Percentiles rank a stretch among this genome's conserved stretches.
phyloP scores from a whole-genome alignment of 2,888 invertebrate species.

The Aspidiotus rigidus region DNA sequence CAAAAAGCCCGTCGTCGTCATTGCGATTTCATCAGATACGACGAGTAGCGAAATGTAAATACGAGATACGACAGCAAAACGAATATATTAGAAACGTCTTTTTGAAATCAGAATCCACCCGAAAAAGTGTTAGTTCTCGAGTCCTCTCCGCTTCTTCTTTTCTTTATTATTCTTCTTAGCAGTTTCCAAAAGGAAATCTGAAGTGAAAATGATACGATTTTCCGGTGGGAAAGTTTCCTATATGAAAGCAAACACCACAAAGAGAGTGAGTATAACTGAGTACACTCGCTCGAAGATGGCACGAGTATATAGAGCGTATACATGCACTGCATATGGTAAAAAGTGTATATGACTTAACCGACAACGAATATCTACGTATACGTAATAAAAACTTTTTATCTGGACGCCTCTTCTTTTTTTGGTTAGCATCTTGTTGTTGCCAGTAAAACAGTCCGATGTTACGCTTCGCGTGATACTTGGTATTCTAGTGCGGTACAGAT shows the following conservation, averaged over 20 bases:
- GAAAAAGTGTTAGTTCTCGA: too few species aligned
- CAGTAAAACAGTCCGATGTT: conserved; percentile 23
- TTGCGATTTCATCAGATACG: too few species aligned
- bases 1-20: too few species aligned
- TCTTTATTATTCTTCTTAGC: too few species aligned
- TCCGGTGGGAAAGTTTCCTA: conserved; percentile 17
- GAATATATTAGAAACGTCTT: too few species aligned
- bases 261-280: neutral
- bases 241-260: conserved; percentile 3
- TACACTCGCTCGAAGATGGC: neutral
- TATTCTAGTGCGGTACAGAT: conserved; percentile 23
- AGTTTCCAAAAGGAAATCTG: conserved; percentile 3
- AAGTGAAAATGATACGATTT: conserved; percentile 25
- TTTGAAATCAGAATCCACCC: too few species aligned
- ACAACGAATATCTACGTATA: conserved; percentile 18
- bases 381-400: conserved; percentile 29
- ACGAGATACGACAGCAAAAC: too few species aligned
- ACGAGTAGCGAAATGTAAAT: too few species aligned
- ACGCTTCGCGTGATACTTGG: conserved; percentile 24
- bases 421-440: conserved; percentile 17
- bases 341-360: conserved; percentile 21
- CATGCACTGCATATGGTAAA: neutral
- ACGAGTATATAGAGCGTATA: conserved; percentile 1
- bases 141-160: too few species aligned
- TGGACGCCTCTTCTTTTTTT: conserved; percentile 16